phyloP scores from a whole-genome alignment of 2,797 vertebrate species.

The Falco peregrinus region DNA sequence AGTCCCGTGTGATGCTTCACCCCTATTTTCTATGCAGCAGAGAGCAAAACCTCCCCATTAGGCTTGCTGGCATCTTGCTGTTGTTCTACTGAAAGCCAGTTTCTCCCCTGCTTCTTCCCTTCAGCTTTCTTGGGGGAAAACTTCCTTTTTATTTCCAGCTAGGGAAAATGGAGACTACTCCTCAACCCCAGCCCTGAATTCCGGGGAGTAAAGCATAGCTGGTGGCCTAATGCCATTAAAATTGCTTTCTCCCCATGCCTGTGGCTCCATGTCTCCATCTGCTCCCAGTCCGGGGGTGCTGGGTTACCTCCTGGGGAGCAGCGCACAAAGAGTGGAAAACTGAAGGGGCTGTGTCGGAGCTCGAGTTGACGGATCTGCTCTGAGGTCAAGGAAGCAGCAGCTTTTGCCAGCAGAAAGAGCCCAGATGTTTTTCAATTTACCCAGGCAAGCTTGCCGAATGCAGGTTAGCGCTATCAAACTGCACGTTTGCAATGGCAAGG shows the following conservation, averaged over 20 bases:
- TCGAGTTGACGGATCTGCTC: slow-evolving; percentile 61
- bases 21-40: not conserved
- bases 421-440: slow-evolving; percentile 78
- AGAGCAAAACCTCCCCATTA: not conserved
- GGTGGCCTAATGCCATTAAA: not conserved
- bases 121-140: not conserved
- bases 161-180: not conserved
- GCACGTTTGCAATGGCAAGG: slow-evolving; percentile 22
- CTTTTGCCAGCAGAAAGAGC: slow-evolving; percentile 72
- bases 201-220: not conserved
- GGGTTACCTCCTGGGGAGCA: not conserved
- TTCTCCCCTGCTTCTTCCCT: not conserved
- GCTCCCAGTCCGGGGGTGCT: not conserved
- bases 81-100: not conserved
- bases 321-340: slow-evolving; percentile 44
- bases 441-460: slow-evolving; percentile 56
- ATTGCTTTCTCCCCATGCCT: not conserved
- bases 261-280: accelerated
- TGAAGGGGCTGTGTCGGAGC: slow-evolving; percentile 27
- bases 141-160: not conserved
- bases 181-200: not conserved
- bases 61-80: not conserved
- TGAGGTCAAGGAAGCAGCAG: slow-evolving; percentile 64
- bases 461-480: slow-evolving; percentile 67
- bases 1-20: not conserved